phyloP scores from a whole-genome alignment of 2,113 vertebrate genomes.

The Irena cyanogastra region DNA sequence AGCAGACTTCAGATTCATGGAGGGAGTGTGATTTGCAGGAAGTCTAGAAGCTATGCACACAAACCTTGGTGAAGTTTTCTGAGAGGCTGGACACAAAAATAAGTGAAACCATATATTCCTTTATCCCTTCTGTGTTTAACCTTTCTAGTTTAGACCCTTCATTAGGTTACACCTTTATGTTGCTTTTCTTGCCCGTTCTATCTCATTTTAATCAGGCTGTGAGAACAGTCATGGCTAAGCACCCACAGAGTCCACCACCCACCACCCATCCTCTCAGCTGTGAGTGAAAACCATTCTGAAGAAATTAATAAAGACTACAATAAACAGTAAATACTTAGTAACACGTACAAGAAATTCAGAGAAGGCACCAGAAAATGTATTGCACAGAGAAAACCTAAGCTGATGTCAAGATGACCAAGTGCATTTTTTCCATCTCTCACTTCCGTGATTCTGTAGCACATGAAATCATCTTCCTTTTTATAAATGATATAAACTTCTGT shows the following conservation, averaged over 20 bases:
- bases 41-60: not conserved
- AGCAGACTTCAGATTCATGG: not conserved
- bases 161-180: not conserved
- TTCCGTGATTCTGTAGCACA: not conserved
- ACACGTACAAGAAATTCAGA: not conserved
- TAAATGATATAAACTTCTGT: slow-evolving; percentile 21
- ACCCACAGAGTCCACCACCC: not conserved
- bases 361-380: not conserved
- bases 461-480: slow-evolving; percentile 18
- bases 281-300: not conserved
- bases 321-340: not conserved
- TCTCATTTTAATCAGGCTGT: not conserved
- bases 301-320: not conserved
- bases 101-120: not conserved
- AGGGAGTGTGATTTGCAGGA: not conserved
- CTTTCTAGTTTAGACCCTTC: not conserved
- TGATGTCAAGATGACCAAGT: not conserved
- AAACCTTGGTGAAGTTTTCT: not conserved
- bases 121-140: not conserved
- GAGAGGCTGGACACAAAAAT: not conserved
- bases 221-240: not conserved
- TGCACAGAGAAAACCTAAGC: not conserved
- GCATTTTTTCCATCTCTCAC: not conserved
- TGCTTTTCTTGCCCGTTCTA: not conserved
- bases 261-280: not conserved